Percentiles rank a stretch among this genome's conserved stretches.
phyloP scores from a whole-genome alignment of 2,113 vertebrate genomes.

The Setophaga coronata region DNA sequence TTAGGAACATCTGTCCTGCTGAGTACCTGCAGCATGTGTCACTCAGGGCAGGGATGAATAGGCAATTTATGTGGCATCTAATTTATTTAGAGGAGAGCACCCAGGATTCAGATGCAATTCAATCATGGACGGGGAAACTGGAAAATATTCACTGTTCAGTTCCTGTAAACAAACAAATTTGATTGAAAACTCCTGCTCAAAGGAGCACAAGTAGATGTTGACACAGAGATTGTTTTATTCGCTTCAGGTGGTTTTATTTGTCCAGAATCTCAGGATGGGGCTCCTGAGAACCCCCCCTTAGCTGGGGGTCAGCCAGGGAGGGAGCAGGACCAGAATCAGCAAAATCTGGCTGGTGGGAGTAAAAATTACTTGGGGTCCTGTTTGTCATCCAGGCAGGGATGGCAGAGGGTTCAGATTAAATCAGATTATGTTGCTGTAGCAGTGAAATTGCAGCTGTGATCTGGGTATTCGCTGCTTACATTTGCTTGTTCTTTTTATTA shows the following conservation, averaged over 20 bases:
- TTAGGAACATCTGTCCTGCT: neutral
- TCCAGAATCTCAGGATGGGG: neutral
- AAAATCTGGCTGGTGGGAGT: neutral
- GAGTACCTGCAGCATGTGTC: neutral
- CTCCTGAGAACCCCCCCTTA: neutral
- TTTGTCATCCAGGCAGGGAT: neutral
- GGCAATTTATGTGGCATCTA: neutral
- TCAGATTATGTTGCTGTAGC: neutral
- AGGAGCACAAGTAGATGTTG: neutral
- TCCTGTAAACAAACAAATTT: neutral
- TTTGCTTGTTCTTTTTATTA: constrained; percentile 5
- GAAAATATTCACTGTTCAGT: neutral
- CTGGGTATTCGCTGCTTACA: neutral
- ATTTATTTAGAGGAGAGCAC: neutral
- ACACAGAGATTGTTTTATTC: neutral
- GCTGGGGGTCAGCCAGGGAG: neutral
- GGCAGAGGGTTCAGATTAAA: constrained; percentile 4
- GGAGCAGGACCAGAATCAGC: neutral
- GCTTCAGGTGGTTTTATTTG: neutral
- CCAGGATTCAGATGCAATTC: neutral
- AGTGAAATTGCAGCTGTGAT: constrained; percentile 4
- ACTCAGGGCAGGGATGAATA: neutral
- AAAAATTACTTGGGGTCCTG: neutral
- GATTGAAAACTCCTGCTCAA: neutral
- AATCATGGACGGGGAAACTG: neutral